Evolutionary conservation across 30 jellyfish, hydroid and myxozoan genomes (phyloP), one percentile per base, ranked within the genome.

Genomic region (Catostylus mosaicus): DNA sequence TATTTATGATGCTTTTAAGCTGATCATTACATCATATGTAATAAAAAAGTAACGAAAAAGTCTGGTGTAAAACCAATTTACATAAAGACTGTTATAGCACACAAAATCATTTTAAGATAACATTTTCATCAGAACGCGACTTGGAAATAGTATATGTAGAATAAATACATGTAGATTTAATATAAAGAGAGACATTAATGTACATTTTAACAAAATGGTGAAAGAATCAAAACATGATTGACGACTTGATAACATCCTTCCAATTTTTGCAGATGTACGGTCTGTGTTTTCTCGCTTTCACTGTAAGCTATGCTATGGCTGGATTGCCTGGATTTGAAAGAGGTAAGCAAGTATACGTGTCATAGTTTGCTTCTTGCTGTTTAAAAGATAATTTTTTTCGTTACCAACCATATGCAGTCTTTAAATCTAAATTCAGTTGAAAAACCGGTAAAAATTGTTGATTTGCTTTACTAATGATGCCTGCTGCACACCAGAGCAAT

Each of bases 311-410:
- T 27, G 73, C 57, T 7, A 16, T 74, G 23, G 85, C 85, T 33
- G 85, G 85, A 5, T n/a, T 74, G 73, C 85, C 85, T 27, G 85
- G 85, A 54, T 74, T 74, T 32, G 74, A 74, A 51, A 37, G 35
- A 74, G 85, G 85, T 74, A 23, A 2, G 64, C 6, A 61, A 3
- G 19, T 7, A 22, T 56, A 20, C 7, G 33, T 26, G 8, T 18
- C 8, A 20, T 56, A 8, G 30, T 9, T 56, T 56, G 26, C 7
- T 20, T n/a, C 69, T 4, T 18, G 10, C 8, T 20, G 30, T 20
- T 56, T 26, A 20, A 4, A 7, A 20, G 7, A 56, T 56, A 26
- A 20, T 56, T 20, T 46, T 9, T 46, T 9, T 19, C 60, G 19
- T n/a, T n/a, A n/a, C n/a, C n/a, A n/a, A n/a, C n/a, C n/a, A n/a